Evolutionary conservation across 2,797 vertebrate species (phyloP), one percentile per base, ranked within the genome.

Genomic region (Poeciliopsis presidionis): DNA sequence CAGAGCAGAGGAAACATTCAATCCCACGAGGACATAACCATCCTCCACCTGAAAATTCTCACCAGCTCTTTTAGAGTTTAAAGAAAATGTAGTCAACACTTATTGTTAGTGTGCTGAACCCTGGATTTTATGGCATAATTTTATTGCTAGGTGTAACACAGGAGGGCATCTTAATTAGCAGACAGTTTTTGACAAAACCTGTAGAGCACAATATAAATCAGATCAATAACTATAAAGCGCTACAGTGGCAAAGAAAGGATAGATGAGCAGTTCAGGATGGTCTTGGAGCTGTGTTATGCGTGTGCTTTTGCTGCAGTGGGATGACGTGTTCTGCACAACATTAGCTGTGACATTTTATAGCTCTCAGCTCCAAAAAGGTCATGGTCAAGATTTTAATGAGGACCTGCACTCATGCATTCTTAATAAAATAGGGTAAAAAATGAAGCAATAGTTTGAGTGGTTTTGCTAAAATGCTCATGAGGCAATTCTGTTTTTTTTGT

Each of bases 61-160:
- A 33, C 7, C 59, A 30, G 72, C 76, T 20, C 69, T 83, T 76
- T 49, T 49, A 72, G 76, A 84, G 67, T 77, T 55, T 30, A 70
- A 78, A 43, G 57, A 76, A 86, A 80, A 86, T 75, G 20, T 76
- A 84, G 72, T 77, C 77, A 63, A 43, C 3, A 18, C 74, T 80
- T 49, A 33, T 71, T 72, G 25, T 67, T 2, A 41, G 84, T 84
- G 80, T 59, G 78, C 83, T 86, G 79, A 86, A 90, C 84, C 80
- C 55, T 80, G 69, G 84, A 43, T 89, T 89, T 93, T 81, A 90
- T 86, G 69, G 65, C 81, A 87, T 90, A 79, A 90, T 94, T 94
- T 94, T 87, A 92, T 90, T 86, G 84, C 84, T 85, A 84, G 81
- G 73, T 75, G 76, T 84, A 90, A 90, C 89, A 92, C 78, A 84